A percentile compares a stretch with the other conserved stretches of the same genome.
phyloP scores from a whole-genome alignment of 2,888 invertebrate genomes.

The Mantis religiosa region DNA sequence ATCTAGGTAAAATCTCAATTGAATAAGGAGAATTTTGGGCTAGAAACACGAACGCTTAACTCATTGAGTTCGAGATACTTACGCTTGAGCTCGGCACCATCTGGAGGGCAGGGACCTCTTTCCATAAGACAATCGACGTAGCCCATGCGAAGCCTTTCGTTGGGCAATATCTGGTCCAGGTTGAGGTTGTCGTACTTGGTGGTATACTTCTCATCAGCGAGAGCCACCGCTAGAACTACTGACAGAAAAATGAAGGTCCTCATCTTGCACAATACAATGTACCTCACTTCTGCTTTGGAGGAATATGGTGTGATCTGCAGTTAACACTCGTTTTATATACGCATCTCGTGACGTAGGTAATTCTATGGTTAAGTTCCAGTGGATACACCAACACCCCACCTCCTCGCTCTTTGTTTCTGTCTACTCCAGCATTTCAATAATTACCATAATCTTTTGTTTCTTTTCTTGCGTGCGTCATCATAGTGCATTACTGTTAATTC shows the following conservation, averaged over 20 bases:
- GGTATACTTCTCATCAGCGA: conserved; percentile 40
- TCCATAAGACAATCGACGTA: conserved; percentile 67
- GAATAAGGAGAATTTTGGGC: too few species aligned
- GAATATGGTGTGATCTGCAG: neutral
- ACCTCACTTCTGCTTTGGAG: neutral
- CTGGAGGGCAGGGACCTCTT: conserved; percentile 47
- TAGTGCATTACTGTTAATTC: neutral
- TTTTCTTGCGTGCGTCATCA: neutral
- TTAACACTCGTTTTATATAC: neutral
- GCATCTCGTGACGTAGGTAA: neutral
- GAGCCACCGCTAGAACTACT: neutral
- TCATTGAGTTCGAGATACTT: neutral
- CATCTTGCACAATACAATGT: neutral
- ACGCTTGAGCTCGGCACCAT: conserved; percentile 48
- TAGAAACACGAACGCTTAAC: too few species aligned
- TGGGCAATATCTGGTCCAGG: conserved; percentile 63
- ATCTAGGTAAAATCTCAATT: too few species aligned
- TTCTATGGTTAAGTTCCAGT: too few species aligned
- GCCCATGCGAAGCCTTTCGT: conserved; percentile 62
- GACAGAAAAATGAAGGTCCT: conserved; percentile 24
- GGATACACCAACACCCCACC: too few species aligned
- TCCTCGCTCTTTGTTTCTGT: neutral
- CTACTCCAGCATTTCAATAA: neutral
- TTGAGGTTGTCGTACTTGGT: conserved; percentile 66
- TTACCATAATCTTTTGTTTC: neutral